These are phyloP conservation scores for Sinodicranocentrus sp. DNA, from an alignment of 2,888 invertebrate genomes.

Conservation along the genomic window DNA sequence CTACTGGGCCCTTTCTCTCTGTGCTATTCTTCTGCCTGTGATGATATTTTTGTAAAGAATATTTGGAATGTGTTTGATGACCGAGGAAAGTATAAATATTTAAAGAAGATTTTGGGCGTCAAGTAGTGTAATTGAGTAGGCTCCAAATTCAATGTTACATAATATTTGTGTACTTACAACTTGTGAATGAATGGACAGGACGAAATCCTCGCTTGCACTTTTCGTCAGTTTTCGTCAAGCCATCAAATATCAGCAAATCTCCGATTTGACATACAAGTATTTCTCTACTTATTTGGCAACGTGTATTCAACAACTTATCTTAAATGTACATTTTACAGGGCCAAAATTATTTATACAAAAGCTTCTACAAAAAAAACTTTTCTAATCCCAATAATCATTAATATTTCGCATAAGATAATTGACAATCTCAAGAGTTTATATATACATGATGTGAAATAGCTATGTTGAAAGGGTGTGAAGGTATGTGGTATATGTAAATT, in stretches of 20 bases:
- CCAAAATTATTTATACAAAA: constrained; percentile 21
- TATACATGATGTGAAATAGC: no score
- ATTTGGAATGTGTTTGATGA: background rate
- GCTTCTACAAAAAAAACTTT: constrained; percentile 10
- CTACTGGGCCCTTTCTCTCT: constrained; percentile 20
- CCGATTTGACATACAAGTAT: background rate
- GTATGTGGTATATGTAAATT: no score
- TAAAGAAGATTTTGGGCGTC: no score
- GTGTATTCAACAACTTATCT: background rate
- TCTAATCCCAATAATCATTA: background rate
- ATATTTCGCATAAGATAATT: constrained; percentile 26
- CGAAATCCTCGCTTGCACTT: background rate
- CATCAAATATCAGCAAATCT: background rate
- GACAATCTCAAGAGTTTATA: constrained; percentile 46
- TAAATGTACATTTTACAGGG: constrained; percentile 33
- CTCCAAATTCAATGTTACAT: no score
- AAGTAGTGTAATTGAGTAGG: no score
- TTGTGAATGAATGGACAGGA: no score
- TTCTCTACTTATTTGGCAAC: background rate
- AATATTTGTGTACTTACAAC: no score
- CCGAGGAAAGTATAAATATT: no score
- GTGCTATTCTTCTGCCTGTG: constrained; percentile 44
- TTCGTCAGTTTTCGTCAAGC: background rate
- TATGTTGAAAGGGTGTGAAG: no score
- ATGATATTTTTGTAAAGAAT: constrained; percentile 2